Evolutionary conservation across 2,113 vertebrate genomes (phyloP).

Genomic region (Acanthochromis polyacanthus): DNA sequence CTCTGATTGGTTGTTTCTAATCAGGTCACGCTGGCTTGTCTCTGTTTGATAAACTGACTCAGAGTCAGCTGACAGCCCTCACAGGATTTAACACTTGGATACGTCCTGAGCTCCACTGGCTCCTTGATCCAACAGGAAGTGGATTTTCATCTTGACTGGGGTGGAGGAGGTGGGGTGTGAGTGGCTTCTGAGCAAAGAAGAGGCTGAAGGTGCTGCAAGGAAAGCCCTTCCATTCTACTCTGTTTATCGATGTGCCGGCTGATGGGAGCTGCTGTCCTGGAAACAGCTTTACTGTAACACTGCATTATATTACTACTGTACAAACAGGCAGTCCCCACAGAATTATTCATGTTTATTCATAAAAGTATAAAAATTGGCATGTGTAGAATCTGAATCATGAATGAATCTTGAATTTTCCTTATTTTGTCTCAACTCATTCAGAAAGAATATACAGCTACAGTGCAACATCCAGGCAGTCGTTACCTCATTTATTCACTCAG

Average conservation of each 20-base stretch:
- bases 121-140: slow-evolving; percentile 46
- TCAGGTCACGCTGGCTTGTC: slow-evolving; percentile 18
- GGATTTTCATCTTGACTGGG: slow-evolving; percentile 42
- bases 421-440: not conserved
- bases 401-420: not conserved
- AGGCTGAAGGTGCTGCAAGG: not conserved
- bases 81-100: slow-evolving; percentile 39
- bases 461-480: not conserved
- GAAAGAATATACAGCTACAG: not conserved
- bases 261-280: not conserved
- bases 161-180: slow-evolving; percentile 6
- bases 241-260: not conserved
- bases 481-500: not conserved
- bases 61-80: not conserved
- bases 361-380: not conserved
- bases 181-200: not conserved
- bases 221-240: not conserved
- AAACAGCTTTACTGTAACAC: not conserved
- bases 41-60: slow-evolving; percentile 47
- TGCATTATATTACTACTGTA: not conserved
- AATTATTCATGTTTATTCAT: slow-evolving; percentile 6
- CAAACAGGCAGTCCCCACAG: not conserved
- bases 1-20: slow-evolving; percentile 30
- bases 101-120: slow-evolving; percentile 3
- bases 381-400: slow-evolving; percentile 9